Percentiles rank a stretch among this genome's conserved stretches.
Conservation (phyloP, 2,113 vertebrate genomes). For the Podocnemis expansa region DNA sequence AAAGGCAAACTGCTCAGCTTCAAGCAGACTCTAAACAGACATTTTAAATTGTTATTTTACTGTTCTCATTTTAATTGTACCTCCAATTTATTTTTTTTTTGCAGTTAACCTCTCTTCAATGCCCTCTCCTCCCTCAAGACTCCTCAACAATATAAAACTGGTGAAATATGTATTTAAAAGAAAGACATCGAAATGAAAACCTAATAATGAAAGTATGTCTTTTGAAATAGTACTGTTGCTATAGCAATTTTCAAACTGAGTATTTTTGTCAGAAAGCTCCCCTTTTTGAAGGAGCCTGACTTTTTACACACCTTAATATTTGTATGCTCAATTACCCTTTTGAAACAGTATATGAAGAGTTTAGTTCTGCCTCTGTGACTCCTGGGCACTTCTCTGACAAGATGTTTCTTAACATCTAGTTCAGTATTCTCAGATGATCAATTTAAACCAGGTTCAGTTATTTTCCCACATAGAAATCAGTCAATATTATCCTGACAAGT, state of each 20-base stretch:
- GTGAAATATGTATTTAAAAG: not conserved
- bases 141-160: not conserved
- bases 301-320: conserved; percentile 52
- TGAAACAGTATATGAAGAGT: conserved; percentile 46
- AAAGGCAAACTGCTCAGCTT: not conserved
- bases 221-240: conserved; percentile 41
- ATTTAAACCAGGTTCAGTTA: conserved; percentile 21
- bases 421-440: conserved; percentile 21
- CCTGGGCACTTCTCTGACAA: conserved; percentile 14
- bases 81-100: not conserved
- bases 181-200: conserved; percentile 16
- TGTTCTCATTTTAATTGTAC: not conserved
- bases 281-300: conserved; percentile 31
- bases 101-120: conserved; percentile 7
- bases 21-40: not conserved
- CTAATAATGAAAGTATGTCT: conserved; percentile 18
- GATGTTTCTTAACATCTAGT: conserved; percentile 37
- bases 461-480: conserved; percentile 10
- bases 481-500: not conserved
- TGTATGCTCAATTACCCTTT: conserved; percentile 55
- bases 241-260: conserved; percentile 49
- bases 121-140: not conserved
- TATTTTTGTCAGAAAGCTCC: conserved; percentile 35
- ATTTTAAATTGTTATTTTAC: not conserved
- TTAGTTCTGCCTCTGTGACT: conserved; percentile 46